These are phyloP conservation scores for Limosa lapponica DNA, from an alignment of 2,797 vertebrate species.

Conservation along the genomic window DNA sequence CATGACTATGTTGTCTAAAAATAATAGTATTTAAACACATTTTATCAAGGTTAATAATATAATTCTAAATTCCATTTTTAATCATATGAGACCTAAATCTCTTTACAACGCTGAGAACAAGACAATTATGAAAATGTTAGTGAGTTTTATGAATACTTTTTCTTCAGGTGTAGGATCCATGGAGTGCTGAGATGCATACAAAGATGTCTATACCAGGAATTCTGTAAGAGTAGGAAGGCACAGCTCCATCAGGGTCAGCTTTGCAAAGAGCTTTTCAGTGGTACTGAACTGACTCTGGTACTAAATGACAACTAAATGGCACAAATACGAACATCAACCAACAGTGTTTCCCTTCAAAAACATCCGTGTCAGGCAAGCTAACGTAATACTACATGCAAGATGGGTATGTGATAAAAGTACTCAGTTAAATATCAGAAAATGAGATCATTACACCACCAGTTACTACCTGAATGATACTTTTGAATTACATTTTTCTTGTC, in stretches of 20 bases:
- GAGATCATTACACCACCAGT: rapidly evolving
- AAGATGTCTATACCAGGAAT: not conserved
- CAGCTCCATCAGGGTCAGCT: not conserved
- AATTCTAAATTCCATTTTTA: not conserved
- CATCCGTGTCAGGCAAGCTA: not conserved
- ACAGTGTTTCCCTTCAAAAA: not conserved
- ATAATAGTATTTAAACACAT: not conserved
- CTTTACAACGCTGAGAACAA: not conserved
- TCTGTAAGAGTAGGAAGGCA: not conserved
- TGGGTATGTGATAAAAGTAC: not conserved
- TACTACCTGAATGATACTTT: not conserved
- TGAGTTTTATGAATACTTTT: not conserved
- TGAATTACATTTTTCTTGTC: not conserved
- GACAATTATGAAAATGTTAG: not conserved
- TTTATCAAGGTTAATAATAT: not conserved
- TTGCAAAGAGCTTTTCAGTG: not conserved
- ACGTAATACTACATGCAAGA: not conserved
- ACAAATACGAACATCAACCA: not conserved
- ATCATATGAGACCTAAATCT: not conserved
- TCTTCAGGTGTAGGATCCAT: not conserved
- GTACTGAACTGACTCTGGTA: not conserved
- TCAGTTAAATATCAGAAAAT: not conserved
- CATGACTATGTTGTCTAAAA: not conserved
- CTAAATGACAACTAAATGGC: not conserved
- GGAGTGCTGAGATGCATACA: not conserved